A percentile compares a stretch with the other conserved stretches of the same genome.
phyloP scores from a whole-genome alignment of 2,888 invertebrate species.

The Aromia moschata region DNA sequence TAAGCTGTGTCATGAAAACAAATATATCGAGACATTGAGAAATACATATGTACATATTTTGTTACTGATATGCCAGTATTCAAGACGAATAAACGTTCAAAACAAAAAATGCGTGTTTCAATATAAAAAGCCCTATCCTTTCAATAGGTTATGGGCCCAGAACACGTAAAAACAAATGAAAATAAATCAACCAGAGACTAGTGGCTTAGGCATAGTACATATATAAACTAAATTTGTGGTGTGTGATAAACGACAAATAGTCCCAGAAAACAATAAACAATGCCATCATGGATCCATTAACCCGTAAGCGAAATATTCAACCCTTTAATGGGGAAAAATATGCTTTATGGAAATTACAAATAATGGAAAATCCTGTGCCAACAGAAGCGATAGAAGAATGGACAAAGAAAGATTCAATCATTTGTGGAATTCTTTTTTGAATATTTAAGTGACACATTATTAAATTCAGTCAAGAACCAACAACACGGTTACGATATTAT shows the following conservation, averaged over 20 bases:
- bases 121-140: neutral
- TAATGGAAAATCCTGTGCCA: slow-evolving; percentile 20
- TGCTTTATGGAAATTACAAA: slow-evolving; percentile 26
- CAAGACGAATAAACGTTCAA: too few species aligned
- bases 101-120: too few species aligned
- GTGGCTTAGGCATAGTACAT: too few species aligned
- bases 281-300: slow-evolving; percentile 1
- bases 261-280: neutral
- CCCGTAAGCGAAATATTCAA: slow-evolving; percentile 26
- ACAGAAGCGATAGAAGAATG: slow-evolving; percentile 14
- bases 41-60: too few species aligned
- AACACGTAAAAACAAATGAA: slow-evolving; percentile 7
- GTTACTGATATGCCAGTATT: too few species aligned
- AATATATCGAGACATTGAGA: too few species aligned
- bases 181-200: too few species aligned
- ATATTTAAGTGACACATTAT: slow-evolving; percentile 30
- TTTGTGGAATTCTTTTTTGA: slow-evolving; percentile 26
- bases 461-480: slow-evolving; percentile 22
- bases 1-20: too few species aligned
- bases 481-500: slow-evolving; percentile 24
- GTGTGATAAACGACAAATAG: neutral
- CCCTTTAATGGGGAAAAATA: slow-evolving; percentile 18
- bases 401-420: slow-evolving; percentile 19
- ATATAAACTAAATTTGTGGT: too few species aligned
- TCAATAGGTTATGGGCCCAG: slow-evolving; percentile 23